Evolutionary conservation across 2,888 invertebrate genomes (phyloP), one percentile per base, ranked within the genome.

Genomic region (Sphaerophoria taeniata): DNA sequence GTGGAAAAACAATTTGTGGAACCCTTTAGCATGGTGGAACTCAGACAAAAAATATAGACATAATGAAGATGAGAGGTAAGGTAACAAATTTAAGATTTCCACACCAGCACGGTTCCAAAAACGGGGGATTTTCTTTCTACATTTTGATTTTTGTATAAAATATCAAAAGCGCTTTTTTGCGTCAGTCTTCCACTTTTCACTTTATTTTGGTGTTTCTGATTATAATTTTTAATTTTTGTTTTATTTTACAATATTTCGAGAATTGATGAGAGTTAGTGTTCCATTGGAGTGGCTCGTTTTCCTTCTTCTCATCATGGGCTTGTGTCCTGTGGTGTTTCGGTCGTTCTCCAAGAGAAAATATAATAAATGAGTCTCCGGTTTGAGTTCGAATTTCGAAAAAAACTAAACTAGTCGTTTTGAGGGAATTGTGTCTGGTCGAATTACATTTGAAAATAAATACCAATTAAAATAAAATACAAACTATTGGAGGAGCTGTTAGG

Each of bases 141-240:
- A 53, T 55, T 80, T 84, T 33, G 69, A 72, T 70, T 81, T 24
- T 24, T 24, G 24, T 24, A 24, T 2, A 24, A 24, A 73, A 85
- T 85, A 81, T 81, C 81, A 80, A 85, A 80, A 85, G 76, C 85
- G 85, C 85, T 56, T 39, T 70, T 61, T 81, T 51, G 85, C 85
- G 80, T 85, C 84, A 85, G 84, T 85, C 84, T 85, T 85, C 84
- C 85, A 85, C 76, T 85, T 81, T 81, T 55, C 51, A 81, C 80
- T 80, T 65, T 85, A 67, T 73, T 85, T 85, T 85, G 85, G 85
- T 85, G 85, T 81, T 81, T 81, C 45, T 69, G 63, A 73, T 77
- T 70, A 53, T 53, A 43, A 34, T 60, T 72, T 39, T 65, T 43
- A 47, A 47, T 14, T 14, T 77, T 77, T 53, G n/a, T 73, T n/a